Evolutionary conservation across 2,888 invertebrate species (phyloP), one percentile per base, ranked within the genome.

Genomic region (Tanypteryx hageni): DNA sequence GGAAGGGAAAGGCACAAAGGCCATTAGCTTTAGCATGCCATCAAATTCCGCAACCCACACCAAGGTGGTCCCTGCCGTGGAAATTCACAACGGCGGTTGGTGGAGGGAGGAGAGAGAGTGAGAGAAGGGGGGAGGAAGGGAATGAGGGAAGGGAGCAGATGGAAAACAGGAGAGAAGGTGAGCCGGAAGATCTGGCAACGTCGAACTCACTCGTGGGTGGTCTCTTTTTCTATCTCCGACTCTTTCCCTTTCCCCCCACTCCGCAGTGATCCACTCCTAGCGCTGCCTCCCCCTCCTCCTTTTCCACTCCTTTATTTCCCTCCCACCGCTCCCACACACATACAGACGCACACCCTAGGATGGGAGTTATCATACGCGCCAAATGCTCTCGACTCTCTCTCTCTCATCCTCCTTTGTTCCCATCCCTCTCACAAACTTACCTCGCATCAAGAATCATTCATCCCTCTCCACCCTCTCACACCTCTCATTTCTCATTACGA

Each of bases 11-110:
- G 27, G 59, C 86, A 86, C 85, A 86, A 86, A 86, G 86, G 86
- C 86, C 86, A 86, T 86, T 86, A 86, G 86, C 86, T 86, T 86
- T 59, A 86, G 86, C 61, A 86, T 86, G 86, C 86, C 86, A 86
- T 86, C 86, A 86, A 86, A 86, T 31, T 86, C 86, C 61, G 86
- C 86, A 61, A 86, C 86, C 61, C 86, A 61, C 86, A 86, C 86
- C 86, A 86, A 61, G 86, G 86, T 86, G 86, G 86, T 86, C 86
- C 58, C 57, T 22, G 57, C 57, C 57, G 27, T 59, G 61, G 27
- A 61, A 59, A 86, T 61, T 61, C 59, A 59, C 61, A 27, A 61
- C 86, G 83, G 57, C 56, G 83, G 56, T 44, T 57, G 85, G 18
- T 22, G 85, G 85, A 59, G 85, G 85, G 59, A 14, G 2, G 31